Conservation (phyloP, 2,888 invertebrate species). For the Tipula lateralis region DNA sequence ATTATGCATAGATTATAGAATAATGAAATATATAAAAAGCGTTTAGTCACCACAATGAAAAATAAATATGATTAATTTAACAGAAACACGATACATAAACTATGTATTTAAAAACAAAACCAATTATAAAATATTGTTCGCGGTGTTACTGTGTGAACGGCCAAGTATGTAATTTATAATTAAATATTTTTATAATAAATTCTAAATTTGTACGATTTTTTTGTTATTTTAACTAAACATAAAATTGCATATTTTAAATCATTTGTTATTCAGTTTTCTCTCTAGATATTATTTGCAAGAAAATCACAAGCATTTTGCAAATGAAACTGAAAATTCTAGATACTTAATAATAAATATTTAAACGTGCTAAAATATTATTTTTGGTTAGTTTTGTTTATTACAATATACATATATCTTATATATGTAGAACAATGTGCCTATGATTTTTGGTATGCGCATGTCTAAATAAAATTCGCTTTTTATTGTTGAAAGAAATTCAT, state of each 20-base stretch:
- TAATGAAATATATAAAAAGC: background rate
- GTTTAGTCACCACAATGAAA: background rate
- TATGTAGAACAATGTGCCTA: too few species aligned
- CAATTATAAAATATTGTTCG: background rate
- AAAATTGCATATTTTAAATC: background rate
- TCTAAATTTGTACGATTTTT: background rate
- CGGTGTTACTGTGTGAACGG: background rate
- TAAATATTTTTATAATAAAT: background rate
- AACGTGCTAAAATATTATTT: background rate
- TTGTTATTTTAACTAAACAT: conserved; percentile 13
- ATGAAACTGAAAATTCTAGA: background rate
- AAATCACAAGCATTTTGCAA: background rate
- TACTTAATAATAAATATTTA: background rate
- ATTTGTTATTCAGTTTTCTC: background rate
- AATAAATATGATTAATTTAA: background rate
- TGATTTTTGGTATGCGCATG: background rate
- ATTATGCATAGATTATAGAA: background rate
- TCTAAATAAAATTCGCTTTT: background rate
- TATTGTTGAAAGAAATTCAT: background rate
- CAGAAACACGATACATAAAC: background rate
- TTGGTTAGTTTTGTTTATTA: background rate
- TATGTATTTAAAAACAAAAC: background rate
- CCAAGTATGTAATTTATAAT: background rate
- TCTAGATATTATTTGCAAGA: background rate
- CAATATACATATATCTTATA: background rate